Base-by-base conservation (phyloP, 2,888 invertebrate species). In the Tachystola acroxantha region DNA sequence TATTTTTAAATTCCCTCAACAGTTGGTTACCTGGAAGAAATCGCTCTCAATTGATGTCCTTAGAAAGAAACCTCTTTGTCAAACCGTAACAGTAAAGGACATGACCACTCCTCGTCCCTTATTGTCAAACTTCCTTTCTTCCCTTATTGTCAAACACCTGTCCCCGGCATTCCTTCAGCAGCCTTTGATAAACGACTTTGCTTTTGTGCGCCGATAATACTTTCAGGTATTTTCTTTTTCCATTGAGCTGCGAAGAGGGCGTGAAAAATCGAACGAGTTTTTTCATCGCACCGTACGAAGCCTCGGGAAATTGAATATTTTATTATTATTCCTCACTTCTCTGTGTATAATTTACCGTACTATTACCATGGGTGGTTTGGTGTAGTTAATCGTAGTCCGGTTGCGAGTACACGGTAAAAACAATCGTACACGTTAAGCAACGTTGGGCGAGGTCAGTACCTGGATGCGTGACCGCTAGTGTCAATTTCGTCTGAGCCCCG, bases 151-250 rank as follows among this genome's bases (percentile, higher is more conserved):
- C 24, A 7, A 24, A 24, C 24, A 24, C 24, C 24, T 24, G 24
- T 24, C 16, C 24, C n/a, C n/a, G 24, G 24, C 7, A n/a, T n/a
- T 9, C 9, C 24, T 24, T 24, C 24, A 24, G 9, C 10, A 24
- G 33, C 13, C 33, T 13, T 33, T 33, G 33, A 33, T 25, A 33
- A 33, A 33, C 22, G 33, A 33, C 33, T 24, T 13, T 9, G 24
- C 12, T 12, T 12, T 28, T 28, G 28, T 28, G 28, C 9, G 10
- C 13, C 2, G 10, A 10, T 26, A 26, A 26, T 26, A 26, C 26
- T 13, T 16, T 6, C 5, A 3, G n/a, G 24, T n/a, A 31, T 16
- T 27, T 34, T 27, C 19, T 34, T 32, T 32, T 32, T 11, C 28
- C 27, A 34, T 34, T 19, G 19, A 34, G 12, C 20, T 10, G 12